Percentiles rank a stretch among this genome's conserved stretches.
Evolutionary conservation across 2,797 vertebrate species (phyloP).

Genomic region (Loris lydekkerianus): DNA sequence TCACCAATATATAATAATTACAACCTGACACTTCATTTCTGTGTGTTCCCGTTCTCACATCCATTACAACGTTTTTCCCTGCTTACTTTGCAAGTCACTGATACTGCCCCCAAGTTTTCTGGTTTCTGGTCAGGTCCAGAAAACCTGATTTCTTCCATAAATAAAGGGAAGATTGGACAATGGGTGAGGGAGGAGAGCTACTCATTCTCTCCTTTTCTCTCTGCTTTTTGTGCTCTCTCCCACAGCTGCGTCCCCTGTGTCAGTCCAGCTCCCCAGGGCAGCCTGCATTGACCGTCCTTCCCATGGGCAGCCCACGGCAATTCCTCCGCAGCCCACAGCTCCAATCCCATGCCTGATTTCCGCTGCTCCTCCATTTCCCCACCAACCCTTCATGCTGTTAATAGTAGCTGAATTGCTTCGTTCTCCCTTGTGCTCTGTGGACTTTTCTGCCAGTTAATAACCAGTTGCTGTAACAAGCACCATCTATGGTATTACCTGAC

Average conservation of each 20-base stretch:
- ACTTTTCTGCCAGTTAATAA: background rate
- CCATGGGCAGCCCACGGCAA: rapidly evolving
- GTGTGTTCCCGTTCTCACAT: background rate
- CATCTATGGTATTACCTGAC: background rate
- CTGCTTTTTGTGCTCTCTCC: background rate
- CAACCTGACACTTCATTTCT: background rate
- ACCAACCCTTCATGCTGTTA: background rate
- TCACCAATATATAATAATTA: background rate
- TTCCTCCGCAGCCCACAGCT: background rate
- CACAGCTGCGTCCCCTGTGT: background rate
- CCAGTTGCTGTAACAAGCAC: background rate
- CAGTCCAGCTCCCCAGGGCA: background rate
- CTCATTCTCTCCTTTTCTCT: background rate
- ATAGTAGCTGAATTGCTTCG: background rate
- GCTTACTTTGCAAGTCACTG: background rate
- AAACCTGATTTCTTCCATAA: background rate
- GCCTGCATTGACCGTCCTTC: too few relatives aligned
- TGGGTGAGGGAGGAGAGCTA: rapidly evolving
- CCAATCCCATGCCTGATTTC: rapidly evolving
- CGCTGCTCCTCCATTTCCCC: rapidly evolving
- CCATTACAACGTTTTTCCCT: background rate
- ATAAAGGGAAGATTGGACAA: background rate
- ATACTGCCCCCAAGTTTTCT: background rate
- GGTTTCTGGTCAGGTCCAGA: background rate
- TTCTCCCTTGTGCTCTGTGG: background rate